Evolutionary conservation across 1,140 invertebrate genomes (phyloP).

Genomic region (Nephila pilipes): DNA sequence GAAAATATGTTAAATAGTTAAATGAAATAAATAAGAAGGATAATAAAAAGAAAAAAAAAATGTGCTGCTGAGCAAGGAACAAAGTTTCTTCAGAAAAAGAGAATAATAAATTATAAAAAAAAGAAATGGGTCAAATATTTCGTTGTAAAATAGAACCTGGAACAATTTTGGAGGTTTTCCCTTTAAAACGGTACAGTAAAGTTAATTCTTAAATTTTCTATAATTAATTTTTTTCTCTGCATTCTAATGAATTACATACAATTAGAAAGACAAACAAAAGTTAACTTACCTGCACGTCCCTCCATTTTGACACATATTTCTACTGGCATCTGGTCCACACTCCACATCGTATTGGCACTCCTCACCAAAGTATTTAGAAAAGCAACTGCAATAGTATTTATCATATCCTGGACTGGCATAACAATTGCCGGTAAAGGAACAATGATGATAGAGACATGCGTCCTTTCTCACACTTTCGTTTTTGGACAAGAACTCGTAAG

Average conservation of each 20-base stretch:
- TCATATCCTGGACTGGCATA: conserved; percentile 86
- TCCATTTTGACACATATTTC: conserved; percentile 81
- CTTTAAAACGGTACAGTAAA: too few species aligned
- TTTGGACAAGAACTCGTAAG: conserved; percentile 88
- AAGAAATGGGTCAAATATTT: too few species aligned
- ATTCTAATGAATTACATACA: not conserved
- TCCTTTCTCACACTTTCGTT: conserved; percentile 78
- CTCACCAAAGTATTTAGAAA: conserved; percentile 80
- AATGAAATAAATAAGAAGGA: too few species aligned
- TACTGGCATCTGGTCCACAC: conserved; percentile 80
- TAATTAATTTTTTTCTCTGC: too few species aligned
- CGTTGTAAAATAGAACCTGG: too few species aligned
- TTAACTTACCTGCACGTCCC: conserved; percentile 81
- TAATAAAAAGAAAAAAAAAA: too few species aligned
- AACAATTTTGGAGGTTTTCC: too few species aligned
- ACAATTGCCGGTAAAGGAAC: conserved; percentile 92
- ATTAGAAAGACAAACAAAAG: not conserved
- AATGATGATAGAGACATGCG: conserved; percentile 85
- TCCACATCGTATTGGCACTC: conserved; percentile 81
- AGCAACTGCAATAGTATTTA: conserved; percentile 82
- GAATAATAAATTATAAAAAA: too few species aligned
- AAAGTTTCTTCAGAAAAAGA: too few species aligned
- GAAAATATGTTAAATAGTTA: too few species aligned
- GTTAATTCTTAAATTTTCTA: too few species aligned
- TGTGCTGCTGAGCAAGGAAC: too few species aligned